Base-by-base conservation (phyloP, 1,140 invertebrate species). In the Subanguina moxae region DNA sequence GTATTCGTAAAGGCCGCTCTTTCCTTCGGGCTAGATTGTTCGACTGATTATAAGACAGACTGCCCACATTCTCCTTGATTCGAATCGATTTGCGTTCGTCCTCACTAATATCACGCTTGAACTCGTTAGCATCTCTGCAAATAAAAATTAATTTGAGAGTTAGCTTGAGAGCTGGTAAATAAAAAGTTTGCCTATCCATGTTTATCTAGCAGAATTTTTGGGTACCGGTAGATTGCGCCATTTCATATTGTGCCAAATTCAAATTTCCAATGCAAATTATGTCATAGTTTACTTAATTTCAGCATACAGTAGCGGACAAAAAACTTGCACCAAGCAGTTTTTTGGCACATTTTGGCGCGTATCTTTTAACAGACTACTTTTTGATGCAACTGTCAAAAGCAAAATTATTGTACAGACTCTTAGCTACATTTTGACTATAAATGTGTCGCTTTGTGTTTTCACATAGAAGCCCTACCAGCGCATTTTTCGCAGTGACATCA, bases 1-100 rank as follows among this genome's bases (percentile, higher is more conserved):
- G 65, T 13, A 67, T 67, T 27, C 65, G 58, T 8, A 67, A 32
- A 1, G 65, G 65, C 1, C 65, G 52, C 38, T 67, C 65, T 19
- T 27, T n/a, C 9, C 65, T 48, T 38, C 65, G 23, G 25, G 38
- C 56, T 5, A 38, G 30, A 46, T 67, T 67, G 15, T n/a, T 17
- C 7, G 56, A 32, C 1, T 32, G 32, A 19, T 28, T 62, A 19
- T 65, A 23, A 25, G 57, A 23, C 0, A 46, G 64, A 11, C 52
- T 52, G 15, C n/a, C 48, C 48, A 52, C 38, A 9, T 46, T 38
- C 15, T 56, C 52, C 57, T 58, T 58, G 23, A 32, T 62, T 28
- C 59, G 59, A 21, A 67, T 32, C 0, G 57, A 23, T 15, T 48
- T 48, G 21, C 57, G 56, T 23, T 67, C 65, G 19, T 67, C 65